These are phyloP conservation scores for Falco berigora DNA, from an alignment of 2,797 vertebrate species.

Conservation along the genomic window DNA sequence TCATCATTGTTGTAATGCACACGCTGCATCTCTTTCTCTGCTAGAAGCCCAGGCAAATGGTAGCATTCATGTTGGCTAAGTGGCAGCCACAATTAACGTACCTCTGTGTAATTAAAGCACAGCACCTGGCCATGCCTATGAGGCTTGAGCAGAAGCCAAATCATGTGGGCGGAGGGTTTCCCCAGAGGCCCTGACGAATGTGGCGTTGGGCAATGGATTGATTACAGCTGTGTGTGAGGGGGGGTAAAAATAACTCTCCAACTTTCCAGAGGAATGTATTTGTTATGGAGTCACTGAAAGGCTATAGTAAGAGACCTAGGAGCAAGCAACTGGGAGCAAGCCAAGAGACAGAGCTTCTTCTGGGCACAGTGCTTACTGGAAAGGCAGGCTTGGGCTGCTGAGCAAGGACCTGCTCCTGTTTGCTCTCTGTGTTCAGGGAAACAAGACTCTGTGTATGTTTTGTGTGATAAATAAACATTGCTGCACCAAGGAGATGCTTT, in stretches of 20 bases:
- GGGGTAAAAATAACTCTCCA: slow-evolving; percentile 39
- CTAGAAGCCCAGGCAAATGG: accelerated
- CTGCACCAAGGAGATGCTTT: not conserved
- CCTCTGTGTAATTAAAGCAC: not conserved
- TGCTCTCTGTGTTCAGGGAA: slow-evolving; percentile 18
- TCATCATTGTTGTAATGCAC: accelerated
- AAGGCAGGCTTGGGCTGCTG: not conserved
- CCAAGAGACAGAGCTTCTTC: slow-evolving; percentile 18
- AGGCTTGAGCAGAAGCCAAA: slow-evolving; percentile 27
- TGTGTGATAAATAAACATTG: not conserved
- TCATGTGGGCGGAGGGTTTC: slow-evolving; percentile 16
- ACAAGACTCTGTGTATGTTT: not conserved
- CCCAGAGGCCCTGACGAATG: not conserved
- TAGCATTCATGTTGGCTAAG: not conserved
- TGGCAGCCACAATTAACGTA: not conserved
- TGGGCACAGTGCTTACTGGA: not conserved
- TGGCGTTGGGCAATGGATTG: not conserved
- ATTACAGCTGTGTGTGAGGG: slow-evolving; percentile 28
- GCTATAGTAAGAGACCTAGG: not conserved
- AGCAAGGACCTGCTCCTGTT: slow-evolving; percentile 4
- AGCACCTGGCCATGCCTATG: not conserved
- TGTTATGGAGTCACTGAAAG: slow-evolving; percentile 33
- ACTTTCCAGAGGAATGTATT: slow-evolving; percentile 39
- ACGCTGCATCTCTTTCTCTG: not conserved
- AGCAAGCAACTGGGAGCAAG: not conserved